Base-by-base conservation (phyloP, 2,797 vertebrate genomes). In the Steatocranus sp. region DNA sequence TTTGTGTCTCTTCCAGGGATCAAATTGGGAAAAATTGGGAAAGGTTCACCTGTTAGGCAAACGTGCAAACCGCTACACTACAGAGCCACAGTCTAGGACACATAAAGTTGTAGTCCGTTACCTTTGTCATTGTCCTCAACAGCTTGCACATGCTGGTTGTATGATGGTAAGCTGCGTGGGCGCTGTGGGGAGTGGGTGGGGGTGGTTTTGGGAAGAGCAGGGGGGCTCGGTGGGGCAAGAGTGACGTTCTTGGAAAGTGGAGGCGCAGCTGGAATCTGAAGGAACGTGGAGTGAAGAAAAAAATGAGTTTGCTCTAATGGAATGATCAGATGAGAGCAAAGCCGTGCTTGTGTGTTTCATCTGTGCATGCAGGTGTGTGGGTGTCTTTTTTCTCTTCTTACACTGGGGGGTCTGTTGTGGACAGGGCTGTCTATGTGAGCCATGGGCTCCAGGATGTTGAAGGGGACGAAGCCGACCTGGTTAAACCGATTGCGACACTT, bases 381-480 rank as follows among this genome's bases (percentile, higher is more conserved):
- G 23, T 70, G 49, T 7, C 32, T 10, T 48, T n/a, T 73, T 73
- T 48, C 15, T 49, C 54, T 9, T 70, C 86, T 93, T 88, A 96
- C 96, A 84, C 80, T 95, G 46, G 92, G 90, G 2, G 88, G 70
- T 56, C 9, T 93, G 41, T 6, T 84, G 43, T 34, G n/a, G 10
- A 56, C 46, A 1, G 93, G 93, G 58, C 88, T 93, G 3, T 95
- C 92, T 20, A 85, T 54, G 87, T 96, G 96, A 41, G 90, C 81
- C 1, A 96, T 3, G 0, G 97, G 94, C 17, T 96, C 96, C 88
- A 98, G 95, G 89, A 98, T 98, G 79, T 98, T 98, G 89, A 96
- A 97, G 11, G 98, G 98, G 9, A 98, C 96, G 1, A 98, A 98
- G 23, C 98, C 98, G 1, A 97, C 84, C 91, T 98, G 96, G 66